Percentiles rank a stretch among this genome's conserved stretches.
These are phyloP conservation scores for Lipotes vexillifer DNA, from an alignment of 2,113 vertebrate species.

Conservation along the genomic window DNA sequence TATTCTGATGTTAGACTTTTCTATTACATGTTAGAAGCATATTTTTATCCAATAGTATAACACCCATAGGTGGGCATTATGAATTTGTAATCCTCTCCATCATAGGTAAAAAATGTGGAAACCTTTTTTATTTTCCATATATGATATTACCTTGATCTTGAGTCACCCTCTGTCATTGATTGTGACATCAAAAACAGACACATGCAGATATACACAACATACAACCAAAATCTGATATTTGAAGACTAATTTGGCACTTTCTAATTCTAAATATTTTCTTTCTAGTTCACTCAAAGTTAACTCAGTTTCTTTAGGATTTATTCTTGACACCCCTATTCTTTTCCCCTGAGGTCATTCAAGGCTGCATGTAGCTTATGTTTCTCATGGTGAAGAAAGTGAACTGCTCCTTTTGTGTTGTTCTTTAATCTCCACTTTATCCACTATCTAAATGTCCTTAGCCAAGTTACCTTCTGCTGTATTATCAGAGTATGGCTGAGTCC, in stretches of 20 bases:
- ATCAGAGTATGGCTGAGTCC: neutral
- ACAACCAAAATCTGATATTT: neutral
- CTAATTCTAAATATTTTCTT: neutral
- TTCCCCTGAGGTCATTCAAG: neutral
- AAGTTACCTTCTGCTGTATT: too few species aligned
- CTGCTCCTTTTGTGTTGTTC: neutral
- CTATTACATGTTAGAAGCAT: neutral
- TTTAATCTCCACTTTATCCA: neutral
- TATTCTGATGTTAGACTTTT: neutral
- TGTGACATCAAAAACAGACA: neutral
- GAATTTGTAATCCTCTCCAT: neutral
- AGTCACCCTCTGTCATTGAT: neutral
- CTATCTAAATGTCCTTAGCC: neutral
- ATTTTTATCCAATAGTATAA: neutral
- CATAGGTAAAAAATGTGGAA: neutral
- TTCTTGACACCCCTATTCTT: neutral
- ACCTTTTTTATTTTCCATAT: neutral
- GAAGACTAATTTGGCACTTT: neutral
- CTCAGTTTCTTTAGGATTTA: neutral
- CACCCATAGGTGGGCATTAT: too few species aligned
- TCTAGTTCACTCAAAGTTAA: neutral
- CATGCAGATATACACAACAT: neutral
- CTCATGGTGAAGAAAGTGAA: neutral
- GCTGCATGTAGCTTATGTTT: neutral
- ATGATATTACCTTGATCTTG: neutral